These are phyloP conservation scores for Temnothorax longispinosus DNA, from an alignment of 1,140 invertebrate genomes.

Conservation along the genomic window DNA sequence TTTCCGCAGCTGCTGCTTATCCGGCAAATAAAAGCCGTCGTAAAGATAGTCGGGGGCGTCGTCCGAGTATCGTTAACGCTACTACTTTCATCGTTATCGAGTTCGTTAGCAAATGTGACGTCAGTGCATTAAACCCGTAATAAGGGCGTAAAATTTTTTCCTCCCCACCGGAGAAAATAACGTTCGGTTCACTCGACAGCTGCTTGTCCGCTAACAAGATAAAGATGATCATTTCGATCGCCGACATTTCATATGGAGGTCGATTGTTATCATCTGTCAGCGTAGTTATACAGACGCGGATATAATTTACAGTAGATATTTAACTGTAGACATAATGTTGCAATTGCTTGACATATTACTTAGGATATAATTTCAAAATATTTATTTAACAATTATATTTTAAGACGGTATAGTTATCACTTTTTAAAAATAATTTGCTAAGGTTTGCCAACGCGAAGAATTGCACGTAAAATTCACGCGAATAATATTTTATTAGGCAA, in stretches of 20 bases:
- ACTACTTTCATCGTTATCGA: conserved; percentile 47
- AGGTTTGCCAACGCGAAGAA: too few species aligned
- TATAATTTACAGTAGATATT: neutral
- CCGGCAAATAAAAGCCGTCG: conserved; percentile 71
- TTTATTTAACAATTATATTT: neutral
- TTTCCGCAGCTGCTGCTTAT: conserved; percentile 68
- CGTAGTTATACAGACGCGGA: neutral
- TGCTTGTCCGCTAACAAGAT: conserved; percentile 29
- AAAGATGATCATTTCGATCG: conserved; percentile 37
- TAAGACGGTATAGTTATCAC: neutral
- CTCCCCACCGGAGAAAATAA: neutral
- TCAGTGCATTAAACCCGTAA: conserved; percentile 41
- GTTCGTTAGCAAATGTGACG: conserved; percentile 50
- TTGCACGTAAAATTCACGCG: too few species aligned
- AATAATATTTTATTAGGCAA: too few species aligned
- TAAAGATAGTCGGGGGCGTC: conserved; percentile 54
- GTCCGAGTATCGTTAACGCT: conserved; percentile 33
- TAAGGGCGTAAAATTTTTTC: conserved; percentile 5
- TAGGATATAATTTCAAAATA: neutral
- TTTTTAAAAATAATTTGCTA: too few species aligned
- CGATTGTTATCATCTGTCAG: conserved; percentile 19
- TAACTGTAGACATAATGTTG: neutral
- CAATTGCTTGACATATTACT: neutral
- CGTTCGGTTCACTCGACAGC: neutral
- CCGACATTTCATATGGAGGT: neutral